Base-by-base conservation (phyloP, 2,888 invertebrate genomes). In the Leptarthrus brevirostris region DNA sequence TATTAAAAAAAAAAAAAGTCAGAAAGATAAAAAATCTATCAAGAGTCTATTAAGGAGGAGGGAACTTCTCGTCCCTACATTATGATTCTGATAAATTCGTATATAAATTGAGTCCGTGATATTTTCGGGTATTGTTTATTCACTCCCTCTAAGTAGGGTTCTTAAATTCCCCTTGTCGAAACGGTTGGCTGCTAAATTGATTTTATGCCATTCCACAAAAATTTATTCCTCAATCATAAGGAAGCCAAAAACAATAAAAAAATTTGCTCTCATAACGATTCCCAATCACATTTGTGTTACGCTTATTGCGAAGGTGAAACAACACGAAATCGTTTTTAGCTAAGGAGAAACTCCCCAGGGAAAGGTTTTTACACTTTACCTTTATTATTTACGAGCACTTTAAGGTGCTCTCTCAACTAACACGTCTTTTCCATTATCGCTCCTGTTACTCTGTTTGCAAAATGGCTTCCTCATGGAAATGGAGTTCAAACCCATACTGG, bases 371-470 rank as follows among this genome's bases (percentile, higher is more conserved):
- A 66, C 66, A 49, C 49, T 66, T 66, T 66, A 47, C 44, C 47
- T 66, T 66, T 66, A 66, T 66, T 66, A 66, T 66, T 66, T 66
- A 66, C 66, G 66, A 66, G 66, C 66, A 66, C 66, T 66, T 66
- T 66, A 66, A 66, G 66, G 66, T 66, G 66, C 66, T 66, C 66
- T 66, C 49, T 66, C 47, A 66, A 66, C 66, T 66, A 66, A 66
- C 66, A 66, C 49, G 66, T 66, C 66, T 66, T 66, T 66, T 66
- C 66, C 66, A 66, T 66, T 66, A 66, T 47, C 49, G 49, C 49
- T 66, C 47, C 49, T 66, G 66, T 47, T 66, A 44, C 66, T 66
- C 66, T 66, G 66, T 66, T 66, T 66, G 66, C 49, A 44, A 66
- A 66, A 66, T 66, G 66, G 66, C 26, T 66, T 66, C 49, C 49